Evolutionary conservation across 2,113 vertebrate genomes (phyloP).

Genomic region (Rutilus rutilus): DNA sequence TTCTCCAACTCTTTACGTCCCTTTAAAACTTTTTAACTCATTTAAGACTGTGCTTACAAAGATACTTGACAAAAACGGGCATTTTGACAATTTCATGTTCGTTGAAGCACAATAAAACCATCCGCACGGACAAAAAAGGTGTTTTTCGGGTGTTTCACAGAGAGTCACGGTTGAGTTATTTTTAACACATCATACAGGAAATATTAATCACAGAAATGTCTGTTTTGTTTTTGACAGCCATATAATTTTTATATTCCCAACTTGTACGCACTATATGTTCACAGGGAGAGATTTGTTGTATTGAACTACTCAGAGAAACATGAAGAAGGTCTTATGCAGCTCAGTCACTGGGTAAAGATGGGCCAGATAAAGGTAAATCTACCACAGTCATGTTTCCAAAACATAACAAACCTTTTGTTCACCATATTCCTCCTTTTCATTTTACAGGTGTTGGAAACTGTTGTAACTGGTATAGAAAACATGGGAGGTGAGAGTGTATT

Average conservation of each 20-base stretch:
- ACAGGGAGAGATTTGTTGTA: slow-evolving; percentile 89
- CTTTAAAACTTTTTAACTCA: too few relatives aligned
- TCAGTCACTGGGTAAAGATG: slow-evolving; percentile 85
- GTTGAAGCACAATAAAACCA: too few relatives aligned
- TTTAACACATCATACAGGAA: too few relatives aligned
- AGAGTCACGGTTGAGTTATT: too few relatives aligned
- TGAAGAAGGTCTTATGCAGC: slow-evolving; percentile 78
- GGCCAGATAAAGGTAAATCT: slow-evolving; percentile 88
- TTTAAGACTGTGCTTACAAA: too few relatives aligned
- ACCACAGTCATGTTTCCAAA: neutral
- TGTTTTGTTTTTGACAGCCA: too few relatives aligned
- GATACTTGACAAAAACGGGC: too few relatives aligned
- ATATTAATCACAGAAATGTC: too few relatives aligned
- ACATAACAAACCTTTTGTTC: neutral
- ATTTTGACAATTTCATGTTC: too few relatives aligned
- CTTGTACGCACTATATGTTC: neutral
- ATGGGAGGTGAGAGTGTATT: slow-evolving; percentile 84
- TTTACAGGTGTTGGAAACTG: slow-evolving; percentile 87
- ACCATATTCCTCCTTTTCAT: slow-evolving; percentile 24
- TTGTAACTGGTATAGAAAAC: slow-evolving; percentile 85
- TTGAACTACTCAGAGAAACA: slow-evolving; percentile 86
- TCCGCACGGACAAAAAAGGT: too few relatives aligned
- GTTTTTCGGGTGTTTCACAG: too few relatives aligned
- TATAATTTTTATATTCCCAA: neutral
- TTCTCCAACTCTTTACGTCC: too few relatives aligned